phyloP scores from a whole-genome alignment of 2,113 vertebrate genomes.

The Nibea albiflora region DNA sequence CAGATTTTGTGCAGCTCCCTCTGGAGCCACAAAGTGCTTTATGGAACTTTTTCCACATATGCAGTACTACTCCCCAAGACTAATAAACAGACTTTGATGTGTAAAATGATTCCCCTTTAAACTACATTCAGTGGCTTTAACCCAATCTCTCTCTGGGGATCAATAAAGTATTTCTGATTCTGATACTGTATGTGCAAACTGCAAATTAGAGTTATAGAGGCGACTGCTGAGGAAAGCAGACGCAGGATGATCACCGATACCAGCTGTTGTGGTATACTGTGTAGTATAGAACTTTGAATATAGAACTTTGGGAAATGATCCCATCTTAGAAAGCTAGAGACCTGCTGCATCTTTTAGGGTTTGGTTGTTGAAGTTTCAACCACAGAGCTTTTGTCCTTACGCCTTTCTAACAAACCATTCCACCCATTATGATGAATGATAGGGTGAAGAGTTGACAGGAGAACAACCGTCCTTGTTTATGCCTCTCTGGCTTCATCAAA shows the following conservation, averaged over 20 bases:
- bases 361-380: background rate
- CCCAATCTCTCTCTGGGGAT: too few species aligned
- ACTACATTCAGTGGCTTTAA: background rate
- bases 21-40: background rate
- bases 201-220: background rate
- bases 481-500: slow-evolving; percentile 19
- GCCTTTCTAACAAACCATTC: slow-evolving; percentile 15
- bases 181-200: background rate
- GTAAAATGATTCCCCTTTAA: background rate
- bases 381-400: background rate
- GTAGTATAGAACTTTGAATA: too few species aligned
- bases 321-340: background rate
- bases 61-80: background rate
- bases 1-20: background rate
- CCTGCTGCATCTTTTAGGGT: background rate
- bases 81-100: too few species aligned
- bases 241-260: background rate
- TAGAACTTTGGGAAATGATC: too few species aligned
- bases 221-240: background rate
- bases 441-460: slow-evolving; percentile 16
- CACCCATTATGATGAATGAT: slow-evolving; percentile 33
- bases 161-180: too few species aligned
- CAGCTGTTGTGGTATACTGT: background rate
- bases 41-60: background rate
- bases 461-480: slow-evolving; percentile 5